Base-by-base conservation (phyloP, 2,113 vertebrate species). In the Zosterops pallidus region DNA sequence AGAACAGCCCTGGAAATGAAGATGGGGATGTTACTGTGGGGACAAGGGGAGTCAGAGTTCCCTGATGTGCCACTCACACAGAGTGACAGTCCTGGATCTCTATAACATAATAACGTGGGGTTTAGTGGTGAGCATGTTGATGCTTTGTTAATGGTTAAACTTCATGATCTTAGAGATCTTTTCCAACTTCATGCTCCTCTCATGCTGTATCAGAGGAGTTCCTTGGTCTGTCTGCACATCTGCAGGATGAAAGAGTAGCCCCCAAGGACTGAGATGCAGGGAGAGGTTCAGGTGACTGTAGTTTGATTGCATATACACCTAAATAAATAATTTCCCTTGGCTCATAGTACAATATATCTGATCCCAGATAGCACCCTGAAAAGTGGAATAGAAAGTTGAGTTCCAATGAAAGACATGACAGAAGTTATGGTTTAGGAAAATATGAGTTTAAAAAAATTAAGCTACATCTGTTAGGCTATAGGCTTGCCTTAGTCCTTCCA, bases 1-100 rank as follows among this genome's bases (percentile, higher is more conserved):
- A 82, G 46, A 75, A 26, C n/a, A 83, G 19, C 47, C 53, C 44
- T 74, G 75, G 80, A 89, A 59, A 68, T n/a, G 60, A 75, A 67
- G 72, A 68, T 70, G 65, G 13, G 29, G 67, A 47, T 74, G 68
- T 92, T 88, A 53, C 87, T 77, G 72, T 52, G 90, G 75, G 85
- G 75, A 83, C 70, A 69, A 62, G 37, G 5, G 9, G 39, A 95
- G 29, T 26, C 63, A 74, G 44, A 47, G 56, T 81, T 72, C 9
- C 11, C 35, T 90, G 57, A 6, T 56, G 85, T 86, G 76, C 83
- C 44, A 26, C 18, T 90, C 25, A 11, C 1, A 2, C 9, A 50
- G 9, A 44, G 28, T 81, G 85, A 79, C 71, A 86, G 37, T 90
- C 91, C 21, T 63, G 47, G n/a, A 46, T 88, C 28, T 78, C 60